These are phyloP conservation scores for Taeniopygia guttata DNA, from an alignment of 2,797 vertebrate genomes.

Conservation along the genomic window DNA sequence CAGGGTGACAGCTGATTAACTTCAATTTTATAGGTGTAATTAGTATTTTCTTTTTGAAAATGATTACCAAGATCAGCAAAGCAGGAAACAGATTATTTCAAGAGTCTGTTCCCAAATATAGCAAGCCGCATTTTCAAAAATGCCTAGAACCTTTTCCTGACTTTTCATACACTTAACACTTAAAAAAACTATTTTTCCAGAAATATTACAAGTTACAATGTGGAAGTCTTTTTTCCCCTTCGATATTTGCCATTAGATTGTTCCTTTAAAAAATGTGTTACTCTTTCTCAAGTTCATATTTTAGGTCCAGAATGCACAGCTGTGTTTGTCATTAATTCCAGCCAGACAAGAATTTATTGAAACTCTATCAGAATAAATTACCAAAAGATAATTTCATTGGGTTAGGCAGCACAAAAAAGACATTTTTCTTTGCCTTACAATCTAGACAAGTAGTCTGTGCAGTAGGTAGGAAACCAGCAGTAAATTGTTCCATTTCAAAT, in stretches of 20 bases:
- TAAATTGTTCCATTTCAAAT: not conserved
- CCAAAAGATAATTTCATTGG: not conserved
- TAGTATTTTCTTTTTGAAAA: not conserved
- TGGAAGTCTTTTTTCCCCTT: not conserved
- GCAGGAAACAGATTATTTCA: not conserved
- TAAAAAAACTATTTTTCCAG: not conserved
- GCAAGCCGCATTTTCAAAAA: not conserved
- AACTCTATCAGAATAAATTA: not conserved
- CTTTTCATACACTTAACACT: not conserved
- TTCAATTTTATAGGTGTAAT: not conserved
- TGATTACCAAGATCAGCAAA: not conserved
- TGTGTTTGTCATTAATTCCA: not conserved
- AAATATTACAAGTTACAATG: not conserved
- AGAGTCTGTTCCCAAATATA: not conserved
- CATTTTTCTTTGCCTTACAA: not conserved
- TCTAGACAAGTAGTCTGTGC: not conserved
- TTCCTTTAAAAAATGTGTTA: not conserved
- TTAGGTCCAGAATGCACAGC: not conserved
- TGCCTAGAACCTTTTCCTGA: not conserved
- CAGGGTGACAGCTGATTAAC: conserved; percentile 1
- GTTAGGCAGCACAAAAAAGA: not conserved
- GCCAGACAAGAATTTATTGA: not conserved
- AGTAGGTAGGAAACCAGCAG: not conserved
- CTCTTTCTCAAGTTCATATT: not conserved
- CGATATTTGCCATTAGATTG: not conserved